phyloP scores from a whole-genome alignment of 2,797 vertebrate species.

The Hephaestus fuliginosus region DNA sequence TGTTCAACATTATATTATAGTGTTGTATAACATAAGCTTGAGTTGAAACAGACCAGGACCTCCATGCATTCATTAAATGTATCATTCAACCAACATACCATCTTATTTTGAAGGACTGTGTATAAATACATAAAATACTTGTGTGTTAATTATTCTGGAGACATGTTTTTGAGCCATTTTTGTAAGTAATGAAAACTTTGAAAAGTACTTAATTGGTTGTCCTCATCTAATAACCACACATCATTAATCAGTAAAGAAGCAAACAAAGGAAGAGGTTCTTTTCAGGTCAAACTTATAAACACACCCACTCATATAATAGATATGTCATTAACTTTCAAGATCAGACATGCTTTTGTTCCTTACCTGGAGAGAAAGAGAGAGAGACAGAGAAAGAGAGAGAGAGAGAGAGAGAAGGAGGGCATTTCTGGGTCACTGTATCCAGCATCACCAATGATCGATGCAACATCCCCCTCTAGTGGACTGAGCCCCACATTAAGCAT shows the following conservation, averaged over 20 bases:
- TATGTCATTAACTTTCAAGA: background rate
- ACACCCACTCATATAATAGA: background rate
- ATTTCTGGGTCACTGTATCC: background rate
- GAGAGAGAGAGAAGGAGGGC: too few species aligned
- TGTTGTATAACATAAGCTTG: too few species aligned
- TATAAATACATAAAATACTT: background rate
- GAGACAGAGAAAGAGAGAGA: too few species aligned
- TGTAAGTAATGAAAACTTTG: background rate
- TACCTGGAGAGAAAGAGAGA: too few species aligned
- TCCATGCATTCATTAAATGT: background rate
- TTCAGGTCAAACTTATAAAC: background rate
- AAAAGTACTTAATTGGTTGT: background rate
- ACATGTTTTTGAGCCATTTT: background rate
- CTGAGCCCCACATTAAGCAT: background rate
- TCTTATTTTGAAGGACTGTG: background rate
- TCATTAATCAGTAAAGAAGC: background rate
- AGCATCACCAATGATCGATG: background rate
- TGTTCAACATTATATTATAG: background rate
- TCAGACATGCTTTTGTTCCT: background rate
- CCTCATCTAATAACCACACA: background rate
- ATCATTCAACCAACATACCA: background rate
- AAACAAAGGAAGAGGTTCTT: background rate
- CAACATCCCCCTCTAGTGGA: slow-evolving; percentile 55
- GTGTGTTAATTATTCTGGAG: background rate
- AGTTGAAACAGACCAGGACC: too few species aligned